phyloP scores from a whole-genome alignment of 1,140 invertebrate species.

The Coptotermes formosanus region DNA sequence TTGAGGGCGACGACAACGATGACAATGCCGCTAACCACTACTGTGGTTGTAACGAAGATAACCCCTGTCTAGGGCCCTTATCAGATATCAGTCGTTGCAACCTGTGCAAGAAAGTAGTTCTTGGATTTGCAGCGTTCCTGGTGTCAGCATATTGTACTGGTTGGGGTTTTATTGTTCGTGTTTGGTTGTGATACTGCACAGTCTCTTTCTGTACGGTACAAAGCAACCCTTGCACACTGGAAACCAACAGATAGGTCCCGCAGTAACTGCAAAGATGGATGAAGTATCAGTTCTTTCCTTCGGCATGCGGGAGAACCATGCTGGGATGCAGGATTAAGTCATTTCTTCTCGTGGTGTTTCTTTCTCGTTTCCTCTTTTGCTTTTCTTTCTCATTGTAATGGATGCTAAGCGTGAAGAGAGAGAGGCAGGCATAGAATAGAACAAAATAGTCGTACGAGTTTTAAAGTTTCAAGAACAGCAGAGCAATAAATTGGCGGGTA shows the following conservation, averaged over 20 bases:
- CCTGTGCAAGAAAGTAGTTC: too few species aligned
- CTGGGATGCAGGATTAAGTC: slow-evolving; percentile 11
- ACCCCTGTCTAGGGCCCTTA: too few species aligned
- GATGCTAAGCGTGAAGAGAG: slow-evolving; percentile 19
- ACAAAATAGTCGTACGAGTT: slow-evolving; percentile 8
- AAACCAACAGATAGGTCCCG: neutral
- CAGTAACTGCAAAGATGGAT: slow-evolving; percentile 4
- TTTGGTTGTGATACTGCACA: neutral
- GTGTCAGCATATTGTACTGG: too few species aligned
- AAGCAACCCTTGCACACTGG: neutral
- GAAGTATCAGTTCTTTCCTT: neutral
- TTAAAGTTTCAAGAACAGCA: slow-evolving; percentile 6
- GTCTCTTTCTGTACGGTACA: neutral
- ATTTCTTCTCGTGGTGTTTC: slow-evolving; percentile 2
- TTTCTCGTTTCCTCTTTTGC: neutral
- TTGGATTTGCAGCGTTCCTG: too few species aligned
- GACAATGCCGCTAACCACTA: too few species aligned
- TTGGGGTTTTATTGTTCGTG: neutral
- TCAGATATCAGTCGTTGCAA: too few species aligned
- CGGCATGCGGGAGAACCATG: neutral
- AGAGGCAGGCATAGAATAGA: slow-evolving; percentile 12
- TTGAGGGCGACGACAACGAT: too few species aligned
- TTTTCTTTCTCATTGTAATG: slow-evolving; percentile 2
- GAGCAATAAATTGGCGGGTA: slow-evolving; percentile 15
- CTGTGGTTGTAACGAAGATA: too few species aligned